Base-by-base conservation (phyloP, 2,113 vertebrate species). In the Bufo bufo region DNA sequence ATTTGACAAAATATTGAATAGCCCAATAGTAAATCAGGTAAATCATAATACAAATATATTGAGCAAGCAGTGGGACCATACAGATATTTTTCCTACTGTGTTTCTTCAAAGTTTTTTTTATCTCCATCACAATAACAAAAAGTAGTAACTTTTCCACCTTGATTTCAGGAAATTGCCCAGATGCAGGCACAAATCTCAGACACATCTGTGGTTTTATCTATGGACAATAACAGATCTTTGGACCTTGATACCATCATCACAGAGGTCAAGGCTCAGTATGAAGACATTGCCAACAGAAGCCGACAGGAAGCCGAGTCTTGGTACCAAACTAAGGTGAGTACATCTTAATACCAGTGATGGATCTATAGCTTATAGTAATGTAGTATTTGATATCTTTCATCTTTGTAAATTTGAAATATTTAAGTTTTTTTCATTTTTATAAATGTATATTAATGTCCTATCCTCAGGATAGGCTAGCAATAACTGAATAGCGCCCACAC, bases 181-280 rank as follows among this genome's bases (percentile, higher is more conserved):
- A 90, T 98, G 89, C 96, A 98, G 91, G 85, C 91, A 65, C 96
- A 97, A 92, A 96, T 97, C 92, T 96, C 95, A 0, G 95, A 98
- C 92, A 99, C 96, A 0, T 96, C 95, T 0, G 96, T 99, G 23
- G 83, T 97, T 10, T 94, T 99, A 43, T 95, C 97, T 90, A 97
- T 98, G 96, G 97, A 98, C 94, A 98, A 97, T 94, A 97, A 93
- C n/a, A 94, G 96, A 85, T 95, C 91, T 89, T 94, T 99, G 59
- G 95, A 99, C 93, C 93, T 97, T 94, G 95, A 97, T 69, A 90
- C 95, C 82, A 93, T 97, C 77, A 96, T 99, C 0, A 90, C 94
- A 0, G 96, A 99, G 61, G 97, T 98, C 84, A 98, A 97, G 85
- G 93, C 94, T 0, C 97, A 98, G 90, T 97, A 98, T 0, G 96